Evolutionary conservation across 2,113 vertebrate genomes (phyloP).

Genomic region (Hyperoodon ampullatus): DNA sequence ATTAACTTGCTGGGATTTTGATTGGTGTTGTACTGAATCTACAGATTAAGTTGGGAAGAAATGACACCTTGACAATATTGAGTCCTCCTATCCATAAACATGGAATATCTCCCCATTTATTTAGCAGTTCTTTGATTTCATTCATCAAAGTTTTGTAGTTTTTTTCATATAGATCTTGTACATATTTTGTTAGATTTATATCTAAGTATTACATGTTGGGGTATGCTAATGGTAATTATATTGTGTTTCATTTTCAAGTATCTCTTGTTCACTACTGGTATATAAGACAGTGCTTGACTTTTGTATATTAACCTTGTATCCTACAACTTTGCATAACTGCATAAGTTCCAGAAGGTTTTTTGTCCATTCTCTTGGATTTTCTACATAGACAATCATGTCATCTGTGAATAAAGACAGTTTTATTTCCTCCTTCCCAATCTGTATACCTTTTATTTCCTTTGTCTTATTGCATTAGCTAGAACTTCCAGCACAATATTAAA

Average conservation of each 20-base stretch:
- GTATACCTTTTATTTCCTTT: neutral
- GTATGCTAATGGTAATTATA: neutral
- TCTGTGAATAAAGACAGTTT: neutral
- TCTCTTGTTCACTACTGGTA: neutral
- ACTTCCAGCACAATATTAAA: neutral
- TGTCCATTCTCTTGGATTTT: neutral
- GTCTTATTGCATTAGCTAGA: neutral
- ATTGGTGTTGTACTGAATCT: neutral
- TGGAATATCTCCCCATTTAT: neutral
- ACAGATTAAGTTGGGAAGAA: neutral
- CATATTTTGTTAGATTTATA: neutral
- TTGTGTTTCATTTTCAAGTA: neutral
- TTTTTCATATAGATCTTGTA: neutral
- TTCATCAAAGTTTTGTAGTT: neutral
- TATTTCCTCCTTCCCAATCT: neutral
- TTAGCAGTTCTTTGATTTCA: neutral
- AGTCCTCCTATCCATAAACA: neutral
- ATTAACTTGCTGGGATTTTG: neutral
- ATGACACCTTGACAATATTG: neutral
- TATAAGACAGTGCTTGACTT: neutral
- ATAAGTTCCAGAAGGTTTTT: neutral
- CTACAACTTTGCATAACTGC: neutral
- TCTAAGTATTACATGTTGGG: neutral
- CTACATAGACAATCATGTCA: neutral
- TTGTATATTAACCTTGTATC: neutral